A percentile compares a stretch with the other conserved stretches of the same genome.
Conservation (phyloP, 2,113 vertebrate genomes). For the Siphamia tubifer region DNA sequence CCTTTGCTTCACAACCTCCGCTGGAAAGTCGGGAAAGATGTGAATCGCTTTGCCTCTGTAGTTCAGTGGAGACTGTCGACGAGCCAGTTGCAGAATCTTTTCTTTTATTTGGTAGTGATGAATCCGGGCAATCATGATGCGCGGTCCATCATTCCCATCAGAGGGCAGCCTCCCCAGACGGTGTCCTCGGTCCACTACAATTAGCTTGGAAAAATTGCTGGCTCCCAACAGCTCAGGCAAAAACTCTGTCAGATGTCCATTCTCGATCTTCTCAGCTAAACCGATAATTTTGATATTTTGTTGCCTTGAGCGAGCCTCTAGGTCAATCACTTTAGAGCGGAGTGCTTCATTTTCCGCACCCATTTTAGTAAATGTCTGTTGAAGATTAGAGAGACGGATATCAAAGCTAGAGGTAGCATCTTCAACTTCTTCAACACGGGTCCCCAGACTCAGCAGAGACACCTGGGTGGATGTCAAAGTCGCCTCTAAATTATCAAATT, state of each 20-base stretch:
- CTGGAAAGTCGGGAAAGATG: background rate
- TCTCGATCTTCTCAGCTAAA: too few species aligned
- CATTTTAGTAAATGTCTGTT: background rate
- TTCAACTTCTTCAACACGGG: background rate
- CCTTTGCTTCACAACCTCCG: background rate
- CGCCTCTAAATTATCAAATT: background rate
- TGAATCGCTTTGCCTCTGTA: background rate
- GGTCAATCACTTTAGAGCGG: background rate
- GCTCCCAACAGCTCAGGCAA: background rate
- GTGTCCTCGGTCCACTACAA: background rate
- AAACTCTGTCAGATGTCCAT: background rate
- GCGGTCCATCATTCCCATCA: background rate
- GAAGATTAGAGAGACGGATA: background rate
- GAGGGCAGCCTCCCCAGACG: background rate
- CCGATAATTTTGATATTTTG: background rate
- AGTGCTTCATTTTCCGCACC: background rate
- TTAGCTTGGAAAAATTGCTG: background rate
- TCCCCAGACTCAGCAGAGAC: background rate
- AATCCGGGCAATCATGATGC: background rate
- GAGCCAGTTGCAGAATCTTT: background rate
- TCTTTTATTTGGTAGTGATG: background rate
- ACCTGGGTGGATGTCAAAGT: background rate
- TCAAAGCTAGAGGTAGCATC: background rate
- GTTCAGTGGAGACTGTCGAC: background rate
- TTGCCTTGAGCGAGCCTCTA: background rate